Evolutionary conservation across 1,140 invertebrate genomes (phyloP).

Genomic region (Drosophila pseudoananassae): DNA sequence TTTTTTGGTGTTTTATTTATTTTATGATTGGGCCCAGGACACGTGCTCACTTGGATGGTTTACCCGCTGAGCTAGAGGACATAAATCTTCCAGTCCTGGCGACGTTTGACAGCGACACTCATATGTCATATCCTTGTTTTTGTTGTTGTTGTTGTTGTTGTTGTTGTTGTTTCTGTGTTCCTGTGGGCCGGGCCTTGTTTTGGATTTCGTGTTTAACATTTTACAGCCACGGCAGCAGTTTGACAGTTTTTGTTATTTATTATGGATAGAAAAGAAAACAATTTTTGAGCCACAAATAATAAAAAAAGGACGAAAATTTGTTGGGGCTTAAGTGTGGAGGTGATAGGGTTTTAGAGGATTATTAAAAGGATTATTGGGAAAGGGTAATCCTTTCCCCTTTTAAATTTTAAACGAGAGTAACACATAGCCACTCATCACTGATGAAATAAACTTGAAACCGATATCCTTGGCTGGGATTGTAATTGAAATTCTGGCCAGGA

Average conservation of each 20-base stretch:
- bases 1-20: conserved; percentile 5
- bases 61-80: conserved; percentile 12
- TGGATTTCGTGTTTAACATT: conserved; percentile 55
- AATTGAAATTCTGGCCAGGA: conserved; percentile 20
- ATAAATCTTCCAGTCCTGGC: conserved; percentile 52
- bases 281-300: conserved; percentile 7
- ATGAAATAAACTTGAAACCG: conserved; percentile 3
- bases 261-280: conserved; percentile 28
- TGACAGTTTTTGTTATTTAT: conserved; percentile 61
- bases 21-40: conserved; percentile 23
- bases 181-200: conserved; percentile 25
- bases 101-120: conserved; percentile 58
- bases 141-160: conserved; percentile 30
- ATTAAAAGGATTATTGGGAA: background rate
- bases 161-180: conserved; percentile 27
- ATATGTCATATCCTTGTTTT: conserved; percentile 45
- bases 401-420: too few species aligned
- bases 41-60: conserved; percentile 26
- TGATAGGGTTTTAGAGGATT: background rate
- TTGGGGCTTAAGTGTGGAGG: background rate
- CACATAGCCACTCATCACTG: background rate
- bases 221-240: conserved; percentile 50
- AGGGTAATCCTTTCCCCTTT: background rate
- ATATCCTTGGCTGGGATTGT: conserved; percentile 20
- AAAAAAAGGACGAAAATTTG: background rate